phyloP scores from a whole-genome alignment of 2,888 invertebrate genomes.

The Harpalus rufipes region DNA sequence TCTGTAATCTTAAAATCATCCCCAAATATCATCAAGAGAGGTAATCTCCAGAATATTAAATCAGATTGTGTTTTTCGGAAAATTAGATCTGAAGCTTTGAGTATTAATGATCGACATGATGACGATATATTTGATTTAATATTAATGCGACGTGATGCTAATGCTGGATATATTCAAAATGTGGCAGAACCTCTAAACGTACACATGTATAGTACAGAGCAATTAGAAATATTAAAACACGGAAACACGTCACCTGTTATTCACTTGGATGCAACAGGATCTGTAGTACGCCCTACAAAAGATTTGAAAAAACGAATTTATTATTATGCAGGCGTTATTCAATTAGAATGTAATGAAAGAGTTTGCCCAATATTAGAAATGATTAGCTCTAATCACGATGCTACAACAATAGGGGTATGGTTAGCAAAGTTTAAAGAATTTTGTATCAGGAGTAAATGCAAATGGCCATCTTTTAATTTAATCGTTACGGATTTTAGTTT shows the following conservation, averaged over 20 bases:
- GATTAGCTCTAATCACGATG: conserved; percentile 15
- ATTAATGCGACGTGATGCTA: conserved; percentile 30
- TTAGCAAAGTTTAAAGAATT: conserved; percentile 37
- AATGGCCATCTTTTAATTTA: conserved; percentile 26
- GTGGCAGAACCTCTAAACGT: not conserved
- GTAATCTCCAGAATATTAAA: no score
- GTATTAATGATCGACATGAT: conserved; percentile 30
- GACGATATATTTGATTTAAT: no score
- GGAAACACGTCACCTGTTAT: not conserved
- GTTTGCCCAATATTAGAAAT: conserved; percentile 28
- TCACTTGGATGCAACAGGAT: conserved; percentile 23
- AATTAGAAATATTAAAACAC: not conserved
- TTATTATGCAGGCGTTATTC: not conserved
- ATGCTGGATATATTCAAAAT: conserved; percentile 20
- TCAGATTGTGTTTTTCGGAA: conserved; percentile 10
- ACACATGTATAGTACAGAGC: not conserved
- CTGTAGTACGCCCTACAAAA: conserved; percentile 20
- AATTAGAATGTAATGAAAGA: conserved; percentile 2
- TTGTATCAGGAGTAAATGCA: not conserved
- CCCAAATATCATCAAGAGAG: no score
- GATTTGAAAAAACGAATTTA: no score
- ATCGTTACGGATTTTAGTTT: conserved; percentile 24
- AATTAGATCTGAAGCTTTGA: conserved; percentile 40
- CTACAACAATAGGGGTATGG: conserved; percentile 13
- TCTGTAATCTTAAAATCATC: not conserved